Evolutionary conservation across 1,140 invertebrate genomes (phyloP), one percentile per base, ranked within the genome.

Genomic region (Aphelinus certus): DNA sequence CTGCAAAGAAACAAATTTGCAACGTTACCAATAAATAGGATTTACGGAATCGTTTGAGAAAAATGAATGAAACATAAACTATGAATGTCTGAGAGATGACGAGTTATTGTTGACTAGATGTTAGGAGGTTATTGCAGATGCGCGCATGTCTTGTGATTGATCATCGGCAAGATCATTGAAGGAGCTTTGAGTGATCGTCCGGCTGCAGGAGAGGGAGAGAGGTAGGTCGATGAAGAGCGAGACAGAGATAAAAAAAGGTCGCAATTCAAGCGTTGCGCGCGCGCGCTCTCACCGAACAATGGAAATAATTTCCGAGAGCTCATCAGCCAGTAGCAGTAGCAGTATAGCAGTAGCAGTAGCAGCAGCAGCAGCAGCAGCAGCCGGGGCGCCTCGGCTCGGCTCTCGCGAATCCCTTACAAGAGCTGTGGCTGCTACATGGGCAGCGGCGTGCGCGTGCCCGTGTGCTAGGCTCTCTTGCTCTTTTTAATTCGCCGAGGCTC

Each of bases 231-330:
- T 53, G 51, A 53, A 9, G 9, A 53, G 4, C 26, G 4, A 9
- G 1, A 26, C 26, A 26, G 26, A 26, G 26, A 26, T 26, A 26
- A 26, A 26, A 48, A 69, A 58, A 60, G 10, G 46, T 48, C 10
- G 7, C 2, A 60, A 69, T 69, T 58, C 6, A 69, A 57, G 43
- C n/a, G 2, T 1, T 47, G 60, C 60, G 43, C 9, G 26, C 45
- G 7, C 42, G 1, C 7, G 2, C 2, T 5, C n/a, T 5, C 42
- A 63, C 1, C 43, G 53, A 72, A 72, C 62, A 72, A 65, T 72
- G 49, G 49, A 72, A 65, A 72, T 72, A 65, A 72, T 72, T 72
- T 72, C 53, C 46, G 26, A 65, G 61, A 65, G 62, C 43, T 64
- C 70, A 72, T 64, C n/a, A 56, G 10, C 6, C 26, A 55, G n/a